Percentiles rank a stretch among this genome's conserved stretches.
Evolutionary conservation across 2,797 vertebrate genomes (phyloP).

Genomic region (Eospalax fontanierii): DNA sequence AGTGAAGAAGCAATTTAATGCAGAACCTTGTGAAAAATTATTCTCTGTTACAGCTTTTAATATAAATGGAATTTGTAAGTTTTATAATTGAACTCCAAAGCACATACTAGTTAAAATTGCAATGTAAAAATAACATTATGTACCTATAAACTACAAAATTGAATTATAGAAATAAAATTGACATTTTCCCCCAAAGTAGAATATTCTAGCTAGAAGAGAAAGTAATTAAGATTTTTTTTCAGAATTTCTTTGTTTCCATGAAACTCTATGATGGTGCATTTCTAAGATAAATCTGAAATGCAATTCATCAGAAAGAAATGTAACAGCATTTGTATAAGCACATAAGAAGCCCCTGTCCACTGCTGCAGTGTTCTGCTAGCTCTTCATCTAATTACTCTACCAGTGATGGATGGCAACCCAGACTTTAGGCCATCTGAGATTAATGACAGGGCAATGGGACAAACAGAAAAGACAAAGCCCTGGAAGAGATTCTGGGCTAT

Average conservation of each 20-base stretch:
- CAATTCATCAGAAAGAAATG: constrained; percentile 45
- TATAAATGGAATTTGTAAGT: constrained; percentile 77
- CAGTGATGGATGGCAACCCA: constrained; percentile 23
- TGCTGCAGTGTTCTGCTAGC: background rate
- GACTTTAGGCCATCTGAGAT: background rate
- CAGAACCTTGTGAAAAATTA: constrained; percentile 76
- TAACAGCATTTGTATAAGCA: constrained; percentile 5
- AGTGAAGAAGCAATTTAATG: constrained; percentile 74
- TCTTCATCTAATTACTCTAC: constrained; percentile 18
- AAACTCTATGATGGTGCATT: background rate
- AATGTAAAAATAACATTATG: constrained; percentile 75
- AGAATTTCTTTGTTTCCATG: constrained; percentile 49
- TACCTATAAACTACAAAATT: constrained; percentile 77
- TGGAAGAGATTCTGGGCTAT: background rate
- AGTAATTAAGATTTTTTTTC: constrained; percentile 58
- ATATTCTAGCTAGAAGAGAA: constrained; percentile 63
- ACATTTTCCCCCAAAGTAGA: constrained; percentile 33
- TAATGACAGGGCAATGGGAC: background rate
- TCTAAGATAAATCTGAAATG: constrained; percentile 41
- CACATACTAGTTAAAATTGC: constrained; percentile 73
- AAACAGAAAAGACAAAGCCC: background rate
- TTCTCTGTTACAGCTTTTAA: constrained; percentile 69
- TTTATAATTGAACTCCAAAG: constrained; percentile 79
- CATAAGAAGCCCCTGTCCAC: background rate
- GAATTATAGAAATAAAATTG: constrained; percentile 79